These are phyloP conservation scores for Reinhardtius hippoglossoides DNA, from an alignment of 2,113 vertebrate genomes.

Conservation along the genomic window DNA sequence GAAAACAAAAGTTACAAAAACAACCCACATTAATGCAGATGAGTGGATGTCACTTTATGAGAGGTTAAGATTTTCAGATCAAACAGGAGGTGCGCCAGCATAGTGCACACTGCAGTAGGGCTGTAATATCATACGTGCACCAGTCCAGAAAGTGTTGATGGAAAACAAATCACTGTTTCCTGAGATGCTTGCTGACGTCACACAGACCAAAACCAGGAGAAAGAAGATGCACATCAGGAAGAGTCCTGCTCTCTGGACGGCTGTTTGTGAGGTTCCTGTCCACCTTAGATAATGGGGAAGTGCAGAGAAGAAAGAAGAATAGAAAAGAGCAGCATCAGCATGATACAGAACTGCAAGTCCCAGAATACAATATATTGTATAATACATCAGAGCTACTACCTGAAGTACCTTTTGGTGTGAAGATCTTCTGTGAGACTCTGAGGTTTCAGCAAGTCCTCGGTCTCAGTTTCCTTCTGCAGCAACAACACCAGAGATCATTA, in stretches of 20 bases:
- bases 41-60: background rate
- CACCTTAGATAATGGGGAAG: slow-evolving; percentile 24
- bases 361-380: too few species aligned
- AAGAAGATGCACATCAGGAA: slow-evolving; percentile 25
- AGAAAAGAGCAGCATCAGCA: background rate
- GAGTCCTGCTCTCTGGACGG: background rate
- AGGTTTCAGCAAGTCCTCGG: slow-evolving; percentile 30
- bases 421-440: background rate
- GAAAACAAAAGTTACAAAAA: background rate
- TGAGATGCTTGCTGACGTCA: background rate
- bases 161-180: slow-evolving; percentile 4
- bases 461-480: slow-evolving; percentile 48
- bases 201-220: slow-evolving; percentile 18
- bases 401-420: slow-evolving; percentile 1
- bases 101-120: slow-evolving; percentile 60
- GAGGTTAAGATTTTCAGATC: background rate
- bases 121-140: slow-evolving; percentile 4
- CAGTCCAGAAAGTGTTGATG: slow-evolving; percentile 24
- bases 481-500: slow-evolving; percentile 6
- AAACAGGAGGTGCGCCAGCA: slow-evolving; percentile 56
- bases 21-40: background rate
- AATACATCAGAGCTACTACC: slow-evolving; percentile 27
- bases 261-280: background rate
- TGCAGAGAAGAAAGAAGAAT: background rate
- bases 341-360: background rate